A percentile compares a stretch with the other conserved stretches of the same genome.
These are phyloP conservation scores for Aleiodes leptofemur DNA, from an alignment of 2,888 invertebrate species.

Conservation along the genomic window DNA sequence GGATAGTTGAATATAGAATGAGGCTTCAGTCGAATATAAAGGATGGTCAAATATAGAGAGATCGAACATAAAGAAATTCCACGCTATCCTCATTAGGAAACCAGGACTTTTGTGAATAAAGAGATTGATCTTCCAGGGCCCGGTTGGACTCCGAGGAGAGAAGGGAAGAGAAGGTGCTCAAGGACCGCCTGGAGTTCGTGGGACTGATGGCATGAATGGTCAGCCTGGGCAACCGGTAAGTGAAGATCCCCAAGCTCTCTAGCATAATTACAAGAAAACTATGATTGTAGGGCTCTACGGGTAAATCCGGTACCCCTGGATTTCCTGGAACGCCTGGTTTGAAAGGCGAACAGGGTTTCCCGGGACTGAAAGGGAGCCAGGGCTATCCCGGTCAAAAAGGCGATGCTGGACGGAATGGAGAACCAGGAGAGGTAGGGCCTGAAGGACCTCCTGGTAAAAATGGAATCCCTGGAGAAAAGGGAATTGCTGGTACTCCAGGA, in stretches of 20 bases:
- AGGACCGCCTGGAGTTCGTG: conserved; percentile 86
- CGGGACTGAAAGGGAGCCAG: conserved; percentile 87
- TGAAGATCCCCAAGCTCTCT: conserved; percentile 39
- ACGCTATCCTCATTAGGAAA: too few relatives aligned
- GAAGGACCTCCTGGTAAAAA: conserved; percentile 75
- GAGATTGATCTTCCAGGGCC: conserved; percentile 77
- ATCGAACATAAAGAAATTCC: too few relatives aligned
- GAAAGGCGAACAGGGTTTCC: conserved; percentile 87
- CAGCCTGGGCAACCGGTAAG: conserved; percentile 85
- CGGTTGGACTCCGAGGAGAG: conserved; percentile 88
- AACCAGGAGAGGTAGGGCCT: conserved; percentile 78
- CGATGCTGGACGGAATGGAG: conserved; percentile 83
- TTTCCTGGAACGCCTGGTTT: conserved; percentile 88
- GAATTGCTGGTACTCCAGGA: conserved; percentile 84
- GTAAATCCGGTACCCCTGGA: conserved; percentile 90
- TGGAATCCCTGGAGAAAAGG: conserved; percentile 65
- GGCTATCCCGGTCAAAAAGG: conserved; percentile 83
- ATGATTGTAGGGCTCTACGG: conserved; percentile 81
- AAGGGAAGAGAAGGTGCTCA: conserved; percentile 89
- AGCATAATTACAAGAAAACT: conserved; percentile 5
- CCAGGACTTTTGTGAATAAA: too few relatives aligned
- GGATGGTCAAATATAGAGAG: too few relatives aligned
- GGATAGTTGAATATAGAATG: too few relatives aligned
- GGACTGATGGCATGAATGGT: conserved; percentile 87
- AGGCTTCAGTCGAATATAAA: too few relatives aligned